Evolutionary conservation across 2,797 vertebrate species (phyloP), one percentile per base, ranked within the genome.

Genomic region (Nyctibius grandis): DNA sequence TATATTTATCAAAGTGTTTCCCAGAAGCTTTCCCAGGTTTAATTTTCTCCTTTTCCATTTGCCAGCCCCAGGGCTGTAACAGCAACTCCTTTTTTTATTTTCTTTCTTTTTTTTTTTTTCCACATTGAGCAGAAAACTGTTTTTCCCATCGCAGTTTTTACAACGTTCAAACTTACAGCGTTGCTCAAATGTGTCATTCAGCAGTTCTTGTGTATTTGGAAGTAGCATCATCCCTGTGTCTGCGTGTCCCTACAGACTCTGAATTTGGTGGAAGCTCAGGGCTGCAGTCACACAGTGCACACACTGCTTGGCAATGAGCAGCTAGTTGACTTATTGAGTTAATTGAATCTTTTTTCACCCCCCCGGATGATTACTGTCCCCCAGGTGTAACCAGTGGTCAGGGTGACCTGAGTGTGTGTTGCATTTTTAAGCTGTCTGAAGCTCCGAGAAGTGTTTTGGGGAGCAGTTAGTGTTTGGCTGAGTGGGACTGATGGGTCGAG

Each of bases 131-230:
- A 59, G 51, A 77, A 65, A 87, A 44, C 25, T 50, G 45, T 0
- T 79, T 85, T 76, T 50, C 10, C 9, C 17, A 26, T 26, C 53
- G 45, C 22, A 21, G 2, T 45, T 64, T 89, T 85, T 59, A 40
- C 47, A 26, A 16, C 20, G 14, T 79, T 68, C 48, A 47, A 61
- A 23, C 11, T n/a, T 28, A 0, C 9, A 13, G 5, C 2, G 38
- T 0, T 0, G 2, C 21, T 34, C 28, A 22, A 60, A 5, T 1
- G 1, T 20, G 61, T 11, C 33, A 5, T 29, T 72, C 57, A 57
- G 1, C 48, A 42, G 18, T 38, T 79, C 16, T 19, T 50, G 25
- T 51, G 11, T 33, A 1, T 40, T 61, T 77, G n/a, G 69, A 31
- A 63, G 42, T 0, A 25, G n/a, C 22, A 8, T n/a, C 53, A 9